Conservation (phyloP, 2,888 invertebrate species). For the Sinohyriopsis cumingii region DNA sequence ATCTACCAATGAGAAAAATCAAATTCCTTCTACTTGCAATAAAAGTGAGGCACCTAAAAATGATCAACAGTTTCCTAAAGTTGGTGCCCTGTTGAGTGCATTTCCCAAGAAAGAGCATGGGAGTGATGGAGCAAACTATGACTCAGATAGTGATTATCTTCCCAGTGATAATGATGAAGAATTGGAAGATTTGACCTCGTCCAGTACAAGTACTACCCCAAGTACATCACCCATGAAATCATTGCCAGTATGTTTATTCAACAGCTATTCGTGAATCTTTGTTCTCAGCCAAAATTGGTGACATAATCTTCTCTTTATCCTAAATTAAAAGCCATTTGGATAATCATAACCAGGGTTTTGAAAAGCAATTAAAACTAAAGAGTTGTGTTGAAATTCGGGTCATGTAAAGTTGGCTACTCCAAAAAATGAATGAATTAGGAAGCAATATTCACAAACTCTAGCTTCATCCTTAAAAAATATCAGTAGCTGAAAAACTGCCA, state of each 20-base stretch:
- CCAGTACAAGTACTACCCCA: slow-evolving; percentile 18
- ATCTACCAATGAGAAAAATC: background rate
- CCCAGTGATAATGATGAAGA: slow-evolving; percentile 57
- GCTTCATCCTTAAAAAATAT: no score
- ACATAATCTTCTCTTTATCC: no score
- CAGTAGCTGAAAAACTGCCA: no score
- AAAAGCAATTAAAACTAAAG: no score
- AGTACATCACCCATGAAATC: slow-evolving; percentile 40
- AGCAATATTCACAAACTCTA: no score
- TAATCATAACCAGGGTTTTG: no score
- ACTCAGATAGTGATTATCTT: slow-evolving; percentile 62
- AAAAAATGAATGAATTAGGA: no score
- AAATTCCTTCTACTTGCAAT: background rate
- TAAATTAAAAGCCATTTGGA: no score
- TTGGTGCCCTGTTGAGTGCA: slow-evolving; percentile 44
- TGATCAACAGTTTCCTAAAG: slow-evolving; percentile 28
- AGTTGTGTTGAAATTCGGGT: no score
- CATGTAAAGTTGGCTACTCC: no score
- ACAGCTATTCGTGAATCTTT: no score
- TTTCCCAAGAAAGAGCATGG: slow-evolving; percentile 21
- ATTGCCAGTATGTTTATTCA: slow-evolving; percentile 42
- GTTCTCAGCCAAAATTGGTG: no score
- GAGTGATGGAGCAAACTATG: slow-evolving; percentile 19
- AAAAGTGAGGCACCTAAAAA: slow-evolving; percentile 6
- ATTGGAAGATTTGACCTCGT: slow-evolving; percentile 3